Evolutionary conservation across 2,888 invertebrate genomes (phyloP).

Genomic region (Apodemia duryi): DNA sequence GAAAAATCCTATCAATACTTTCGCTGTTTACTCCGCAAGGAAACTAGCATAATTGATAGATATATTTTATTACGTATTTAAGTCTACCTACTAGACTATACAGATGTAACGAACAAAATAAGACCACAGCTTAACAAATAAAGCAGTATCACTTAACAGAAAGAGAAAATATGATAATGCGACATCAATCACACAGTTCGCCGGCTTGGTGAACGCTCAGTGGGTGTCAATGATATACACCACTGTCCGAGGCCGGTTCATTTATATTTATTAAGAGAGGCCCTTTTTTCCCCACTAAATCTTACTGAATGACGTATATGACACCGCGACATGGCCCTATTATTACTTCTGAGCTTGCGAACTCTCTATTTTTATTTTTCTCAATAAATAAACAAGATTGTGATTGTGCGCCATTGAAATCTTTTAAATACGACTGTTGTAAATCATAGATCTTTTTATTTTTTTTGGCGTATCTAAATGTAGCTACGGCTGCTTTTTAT

Average conservation of each 20-base stretch:
- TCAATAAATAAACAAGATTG: constrained; percentile 18
- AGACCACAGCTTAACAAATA: constrained; percentile 3
- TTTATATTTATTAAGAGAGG: constrained; percentile 67
- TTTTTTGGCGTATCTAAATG: constrained; percentile 4
- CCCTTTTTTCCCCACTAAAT: constrained; percentile 59
- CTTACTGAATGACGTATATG: constrained; percentile 52
- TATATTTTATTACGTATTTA: no score
- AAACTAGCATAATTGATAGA: no score
- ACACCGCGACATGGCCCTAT: constrained; percentile 44
- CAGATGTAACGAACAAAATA: neutral
- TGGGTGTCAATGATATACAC: constrained; percentile 71
- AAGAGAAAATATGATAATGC: constrained; percentile 12
- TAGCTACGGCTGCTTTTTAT: neutral
- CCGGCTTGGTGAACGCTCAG: constrained; percentile 37
- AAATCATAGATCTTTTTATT: constrained; percentile 8
- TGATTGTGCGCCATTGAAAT: constrained; percentile 11
- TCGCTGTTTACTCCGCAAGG: no score
- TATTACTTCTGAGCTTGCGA: constrained; percentile 25
- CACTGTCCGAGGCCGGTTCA: constrained; percentile 35
- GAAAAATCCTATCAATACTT: no score
- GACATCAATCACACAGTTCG: constrained; percentile 20
- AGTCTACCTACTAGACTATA: neutral
- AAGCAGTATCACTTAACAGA: constrained; percentile 18
- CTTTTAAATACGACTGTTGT: constrained; percentile 9
- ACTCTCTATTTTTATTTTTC: constrained; percentile 17